Evolutionary conservation across 2,797 vertebrate species (phyloP), one percentile per base, ranked within the genome.

Genomic region (Otolemur crassicaudatus): DNA sequence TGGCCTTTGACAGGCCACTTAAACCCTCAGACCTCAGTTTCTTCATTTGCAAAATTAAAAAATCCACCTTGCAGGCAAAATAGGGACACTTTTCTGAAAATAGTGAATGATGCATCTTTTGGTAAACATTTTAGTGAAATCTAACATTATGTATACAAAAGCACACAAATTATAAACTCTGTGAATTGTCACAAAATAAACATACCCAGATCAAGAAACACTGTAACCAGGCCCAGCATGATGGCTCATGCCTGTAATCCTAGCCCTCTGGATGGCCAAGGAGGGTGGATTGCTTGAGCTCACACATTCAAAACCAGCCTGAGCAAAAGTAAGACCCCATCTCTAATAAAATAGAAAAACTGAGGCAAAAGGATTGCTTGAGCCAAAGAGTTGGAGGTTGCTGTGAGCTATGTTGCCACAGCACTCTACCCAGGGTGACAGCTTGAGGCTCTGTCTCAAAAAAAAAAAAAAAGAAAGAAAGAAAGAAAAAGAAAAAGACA

Each of bases 1-100:
- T 9, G 20, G 56, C 29, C 58, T 77, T 61, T 49, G 56, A 25
- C 56, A 53, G 80, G 9, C 31, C 67, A 70, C 13, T 69, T 37
- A 90, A 96, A 70, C 56, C 9, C 73, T 49, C 69, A 40, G 13
- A 80, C 40, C 29, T 88, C 70, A 10, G 7, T 87, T 76, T 95
- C 77, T 90, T 92, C 70, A 53, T 82, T 53, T 82, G 22, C 60
- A 80, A 94, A 90, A 86, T 49, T 67, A 80, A 49, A 77, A 84
- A 96, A 87, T 46, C 61, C 31, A 77, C 5, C 70, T 87, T 61
- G 34, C 31, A 76, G n/a, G 20, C 75, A 40, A 20, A 77, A 49
- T 7, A 6, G 34, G 17, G 19, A 72, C 23, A 43, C 46, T 77
- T 84, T 79, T 89, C 90, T 86, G 22, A 31, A 76, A 80, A 86